Conservation (phyloP, 2,888 invertebrate species). For the Netelia melanura region DNA sequence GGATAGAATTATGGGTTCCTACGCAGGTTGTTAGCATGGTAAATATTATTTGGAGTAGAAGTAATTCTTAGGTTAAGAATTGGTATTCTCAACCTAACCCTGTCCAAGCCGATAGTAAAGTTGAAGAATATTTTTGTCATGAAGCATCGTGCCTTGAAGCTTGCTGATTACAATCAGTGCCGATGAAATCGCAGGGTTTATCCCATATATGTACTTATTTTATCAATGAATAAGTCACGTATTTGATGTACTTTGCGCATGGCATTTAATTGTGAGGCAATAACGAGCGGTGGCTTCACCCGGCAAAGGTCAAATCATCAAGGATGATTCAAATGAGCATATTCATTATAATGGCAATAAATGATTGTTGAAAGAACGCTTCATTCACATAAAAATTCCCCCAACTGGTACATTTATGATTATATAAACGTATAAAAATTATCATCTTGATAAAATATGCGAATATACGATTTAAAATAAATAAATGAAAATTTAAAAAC, state of each 20-base stretch:
- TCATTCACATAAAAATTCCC: constrained; percentile 26
- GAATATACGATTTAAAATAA: neutral
- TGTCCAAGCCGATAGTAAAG: too few species aligned
- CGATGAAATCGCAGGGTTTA: neutral
- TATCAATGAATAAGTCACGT: constrained; percentile 35
- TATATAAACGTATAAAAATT: neutral
- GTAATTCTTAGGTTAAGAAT: too few species aligned
- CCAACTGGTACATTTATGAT: constrained; percentile 7
- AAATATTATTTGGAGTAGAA: too few species aligned
- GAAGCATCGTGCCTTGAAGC: neutral
- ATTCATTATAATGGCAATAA: constrained; percentile 41
- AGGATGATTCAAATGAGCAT: constrained; percentile 41
- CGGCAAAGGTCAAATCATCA: constrained; percentile 53
- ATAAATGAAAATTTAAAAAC: neutral
- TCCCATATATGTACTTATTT: neutral
- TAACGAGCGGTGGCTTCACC: constrained; percentile 42
- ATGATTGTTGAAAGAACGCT: constrained; percentile 28
- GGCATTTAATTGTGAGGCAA: constrained; percentile 51
- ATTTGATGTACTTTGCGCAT: constrained; percentile 32
- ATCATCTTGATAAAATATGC: neutral
- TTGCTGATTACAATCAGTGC: neutral
- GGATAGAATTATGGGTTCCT: too few species aligned
- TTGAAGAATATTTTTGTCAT: neutral
- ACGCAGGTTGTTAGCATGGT: too few species aligned
- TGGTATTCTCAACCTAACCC: too few species aligned